Base-by-base conservation (phyloP, 2,113 vertebrate species). In the Ctenomys sociabilis region DNA sequence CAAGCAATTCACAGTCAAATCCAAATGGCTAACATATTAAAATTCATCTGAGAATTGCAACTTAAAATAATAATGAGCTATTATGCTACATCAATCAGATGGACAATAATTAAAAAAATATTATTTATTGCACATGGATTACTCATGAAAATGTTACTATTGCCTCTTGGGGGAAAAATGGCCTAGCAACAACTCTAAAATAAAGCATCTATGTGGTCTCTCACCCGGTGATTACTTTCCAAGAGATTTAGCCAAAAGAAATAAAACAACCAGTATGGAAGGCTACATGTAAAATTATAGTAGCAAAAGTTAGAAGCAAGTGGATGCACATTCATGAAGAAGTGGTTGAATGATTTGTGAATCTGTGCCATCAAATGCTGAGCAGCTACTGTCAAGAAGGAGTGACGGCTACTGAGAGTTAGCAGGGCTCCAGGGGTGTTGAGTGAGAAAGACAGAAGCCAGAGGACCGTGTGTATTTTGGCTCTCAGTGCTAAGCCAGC, bases 41-140 rank as follows among this genome's bases (percentile, higher is more conserved):
- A 96, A 91, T 19, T 26, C 73, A 88, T 0, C 2, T 17, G 68
- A 28, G 64, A 66, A 80, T 59, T 93, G 73, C 16, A 85, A 93
- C 94, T 90, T 95, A 81, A 95, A 94, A 84, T 96, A n/a, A 85
- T 72, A 77, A 90, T 49, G 32, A 61, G 87, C 32, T 54, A 63
- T 82, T 88, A 45, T 30, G 54, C 37, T 91, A 7, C 9, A 63
- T 9, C 24, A 10, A 37, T 22, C 84, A 88, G 64, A 66, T 35
- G 87, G 52, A 52, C 49, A 93, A 85, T 91, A 95, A 91, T 81
- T 70, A 59, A 52, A 85, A 85, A 87, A 73, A 28, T 68, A 45
- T 68, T 72, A 93, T 84, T 35, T 96, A 37, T 68, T 90, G 28
- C 5, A 92, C 75, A 93, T 92, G 37, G 28, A 89, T 78, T 85